Base-by-base conservation (phyloP, 2,113 vertebrate species). In the Grammomys dolichurus region DNA sequence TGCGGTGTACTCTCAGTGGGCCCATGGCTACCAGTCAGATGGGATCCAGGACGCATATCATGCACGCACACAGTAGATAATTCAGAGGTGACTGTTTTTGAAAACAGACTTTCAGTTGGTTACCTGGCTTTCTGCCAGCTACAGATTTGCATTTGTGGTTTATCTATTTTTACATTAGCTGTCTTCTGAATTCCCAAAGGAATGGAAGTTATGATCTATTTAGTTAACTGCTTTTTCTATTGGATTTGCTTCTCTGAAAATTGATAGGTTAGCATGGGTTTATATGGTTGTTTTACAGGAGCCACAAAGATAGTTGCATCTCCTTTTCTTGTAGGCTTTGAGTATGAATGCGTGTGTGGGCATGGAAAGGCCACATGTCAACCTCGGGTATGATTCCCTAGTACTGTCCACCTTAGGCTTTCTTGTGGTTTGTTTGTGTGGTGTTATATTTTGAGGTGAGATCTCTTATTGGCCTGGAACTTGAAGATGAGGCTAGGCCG, bases 271-370 rank as follows among this genome's bases (percentile, higher is more conserved):
- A 51, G 8, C 48, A 89, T 80, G 76, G 28, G 51, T 69, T 91
- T 89, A 60, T 80, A 6, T 81, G 26, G 20, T 87, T 93, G 28
- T 91, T 95, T 65, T 89, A 81, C 60, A 67, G 46, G n/a, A 80
- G 48, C 86, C 36, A 58, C 72, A 95, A 65, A 65, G 75, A 22
- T 91, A 80, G 54, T 87, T 76, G 81, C 54, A 73, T 98, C 46
- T 90, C 22, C 87, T 85, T 94, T 91, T 93, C 69, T 85, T 75
- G 77, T 90, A 81, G 76, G 4, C 17, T 91, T 97, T 65, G 40
- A 33, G 26, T 86, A 48, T 17, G n/a, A 26, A 82, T 2, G 1
- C 36, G 82, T 78, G 26, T 16, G 14, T 0, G 77, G 28, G 26
- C 9, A 16, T 28, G 26, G 28, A 77, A 33, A 78, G 48, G 48